Base-by-base conservation (phyloP, 2,797 vertebrate species). In the Eurystomus glaucurus region DNA sequence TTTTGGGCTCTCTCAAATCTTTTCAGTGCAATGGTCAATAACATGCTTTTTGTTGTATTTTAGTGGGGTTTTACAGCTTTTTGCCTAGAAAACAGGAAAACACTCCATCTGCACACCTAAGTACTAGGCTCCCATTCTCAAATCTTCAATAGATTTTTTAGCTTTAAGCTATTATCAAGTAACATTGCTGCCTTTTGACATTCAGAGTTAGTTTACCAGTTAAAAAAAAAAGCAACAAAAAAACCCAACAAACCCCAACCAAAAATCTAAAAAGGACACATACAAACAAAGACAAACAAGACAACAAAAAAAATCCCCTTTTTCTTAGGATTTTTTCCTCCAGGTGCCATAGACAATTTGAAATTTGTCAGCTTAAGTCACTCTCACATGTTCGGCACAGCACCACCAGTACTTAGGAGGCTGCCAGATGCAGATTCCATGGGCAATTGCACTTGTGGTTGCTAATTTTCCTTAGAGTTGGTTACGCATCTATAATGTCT, bases 381-480 rank as follows among this genome's bases (percentile, higher is more conserved):
- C 25, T 46, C 45, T 48, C 5, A 2, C 25, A 61, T 79, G 71
- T 25, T 4, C 95, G 85, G 71, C 84, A 85, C 28, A 71, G 28
- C 11, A 68, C n/a, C 29, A 54, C 33, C 17, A 17, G 43, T 48
- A 72, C n/a, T 90, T 54, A 0, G 29, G 64, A 95, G 41, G 45
- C 57, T 94, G 60, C 81, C 93, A 93, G 94, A 77, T 95, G 91
- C 57, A 95, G 66, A 95, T 90, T 95, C 94, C 76, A 97, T 72
- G 85, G 89, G 57, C 41, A 94, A 94, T 84, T 96, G 54, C 92
- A 88, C 50, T 78, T 85, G 52, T n/a, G 45, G 50, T 61, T 90
- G 37, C 29, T 93, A 90, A 95, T 81, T 81, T 76, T 90, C 69
- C 79, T 90, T 87, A 92, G 21, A 84, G 33, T 46, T 85, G 72